Evolutionary conservation across 2,888 invertebrate species (phyloP), one percentile per base, ranked within the genome.

Genomic region (Drosophila ustulata): DNA sequence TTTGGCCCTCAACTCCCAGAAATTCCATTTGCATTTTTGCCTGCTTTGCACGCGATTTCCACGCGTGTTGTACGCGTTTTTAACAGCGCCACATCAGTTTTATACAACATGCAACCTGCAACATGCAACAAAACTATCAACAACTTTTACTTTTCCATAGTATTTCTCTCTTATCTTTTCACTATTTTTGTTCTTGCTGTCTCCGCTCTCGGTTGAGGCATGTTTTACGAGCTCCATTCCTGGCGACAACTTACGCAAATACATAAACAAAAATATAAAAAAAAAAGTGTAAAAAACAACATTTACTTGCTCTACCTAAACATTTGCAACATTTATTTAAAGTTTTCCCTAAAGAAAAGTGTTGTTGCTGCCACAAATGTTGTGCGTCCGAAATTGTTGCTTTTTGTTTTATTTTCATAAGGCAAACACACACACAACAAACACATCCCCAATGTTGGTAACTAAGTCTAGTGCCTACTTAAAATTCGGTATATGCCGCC

Each of bases 101-200:
- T 52, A 57, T 75, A 61, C 55, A 55, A 71, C 68, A 59, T 47
- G 71, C 71, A 37, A 51, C 51, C 39, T 66, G 59, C 13, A 37
- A 50, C 34, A 56, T 56, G 41, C 56, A 43, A 65, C 30, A 11
- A 26, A 37, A 46, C 18, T 56, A 46, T 26, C 26, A 26, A 57
- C 46, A 28, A 37, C 26, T 59, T 41, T 58, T 61, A 46, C 34
- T 41, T 41, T 41, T 18, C 39, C 18, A n/a, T 53, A 65, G 45
- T 39, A 8, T 39, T 25, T 18, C 4, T 8, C 5, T 23, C 28
- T 30, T 30, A 7, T 34, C 25, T 56, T 13, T 3, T 30, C 13
- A 26, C 39, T 49, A 9, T 49, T 46, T n/a, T 30, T 25, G 3
- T 32, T 41, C 7, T n/a, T 37, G 26, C 26, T 26, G 47, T 37